These are phyloP conservation scores for Diarsia mendica DNA, from an alignment of 2,888 invertebrate genomes.

Conservation along the genomic window DNA sequence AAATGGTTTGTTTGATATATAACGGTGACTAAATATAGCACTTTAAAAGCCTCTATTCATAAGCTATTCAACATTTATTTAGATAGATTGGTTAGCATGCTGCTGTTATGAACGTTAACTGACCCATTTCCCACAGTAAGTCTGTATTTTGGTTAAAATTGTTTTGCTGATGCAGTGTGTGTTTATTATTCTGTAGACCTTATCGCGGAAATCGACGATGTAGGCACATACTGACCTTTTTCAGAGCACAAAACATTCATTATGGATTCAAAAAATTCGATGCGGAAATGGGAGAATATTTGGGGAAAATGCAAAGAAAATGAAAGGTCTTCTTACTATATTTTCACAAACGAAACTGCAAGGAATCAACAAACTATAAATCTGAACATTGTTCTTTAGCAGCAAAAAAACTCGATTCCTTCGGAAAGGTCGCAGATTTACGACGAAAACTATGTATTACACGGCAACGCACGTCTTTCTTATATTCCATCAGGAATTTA, in stretches of 20 bases:
- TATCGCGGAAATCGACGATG: neutral
- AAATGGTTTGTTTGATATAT: constrained; percentile 36
- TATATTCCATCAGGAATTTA: constrained; percentile 85
- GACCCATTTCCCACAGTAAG: constrained; percentile 50
- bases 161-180: constrained; percentile 13
- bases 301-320: constrained; percentile 8
- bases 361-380: constrained; percentile 60
- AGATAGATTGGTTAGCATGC: constrained; percentile 19
- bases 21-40: constrained; percentile 13
- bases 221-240: neutral
- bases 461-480: constrained; percentile 67
- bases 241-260: neutral
- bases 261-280: constrained; percentile 7
- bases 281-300: neutral
- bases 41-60: constrained; percentile 22
- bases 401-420: constrained; percentile 57
- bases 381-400: constrained; percentile 60
- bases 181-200: constrained; percentile 32
- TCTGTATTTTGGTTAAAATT: neutral
- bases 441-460: constrained; percentile 70
- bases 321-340: constrained; percentile 10
- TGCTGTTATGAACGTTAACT: constrained; percentile 8
- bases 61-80: constrained; percentile 23
- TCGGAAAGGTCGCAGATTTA: constrained; percentile 68
- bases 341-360: constrained; percentile 31